Percentiles rank a stretch among this genome's conserved stretches.
Conservation (phyloP, 2,797 vertebrate species). For the Garrulus glandarius region DNA sequence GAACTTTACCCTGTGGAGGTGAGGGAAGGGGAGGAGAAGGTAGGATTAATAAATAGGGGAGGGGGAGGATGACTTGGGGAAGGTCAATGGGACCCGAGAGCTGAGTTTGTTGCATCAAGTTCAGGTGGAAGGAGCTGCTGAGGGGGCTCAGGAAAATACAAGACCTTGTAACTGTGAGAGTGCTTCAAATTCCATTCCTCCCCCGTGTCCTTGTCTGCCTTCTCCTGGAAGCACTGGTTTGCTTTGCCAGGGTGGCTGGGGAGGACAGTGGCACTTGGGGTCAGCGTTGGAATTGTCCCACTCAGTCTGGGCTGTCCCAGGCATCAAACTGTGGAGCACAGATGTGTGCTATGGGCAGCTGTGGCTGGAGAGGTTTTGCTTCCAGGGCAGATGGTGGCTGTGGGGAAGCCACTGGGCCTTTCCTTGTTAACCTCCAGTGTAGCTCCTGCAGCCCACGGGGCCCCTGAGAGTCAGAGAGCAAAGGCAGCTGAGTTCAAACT, state of each 20-base stretch:
- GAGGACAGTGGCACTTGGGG: accelerated
- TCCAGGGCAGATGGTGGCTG: neutral
- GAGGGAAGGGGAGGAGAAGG: neutral
- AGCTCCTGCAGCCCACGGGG: neutral
- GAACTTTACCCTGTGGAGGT: neutral
- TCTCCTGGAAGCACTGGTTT: neutral
- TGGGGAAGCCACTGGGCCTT: neutral
- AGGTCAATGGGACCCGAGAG: neutral
- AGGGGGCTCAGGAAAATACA: neutral
- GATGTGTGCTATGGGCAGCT: neutral
- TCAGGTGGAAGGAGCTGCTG: neutral
- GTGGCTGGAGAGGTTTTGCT: neutral
- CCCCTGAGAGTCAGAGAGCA: neutral
- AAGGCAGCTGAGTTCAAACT: neutral
- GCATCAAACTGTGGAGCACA: neutral
- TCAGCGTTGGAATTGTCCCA: neutral
- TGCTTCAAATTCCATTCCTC: neutral
- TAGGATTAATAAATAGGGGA: neutral
- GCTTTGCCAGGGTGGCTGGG: neutral
- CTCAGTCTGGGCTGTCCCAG: neutral
- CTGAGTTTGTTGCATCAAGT: neutral
- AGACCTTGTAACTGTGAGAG: neutral
- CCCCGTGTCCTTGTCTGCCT: neutral
- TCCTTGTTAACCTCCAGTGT: neutral
- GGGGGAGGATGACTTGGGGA: neutral